Conservation (phyloP, 1,140 invertebrate species). For the Drosophila gunungcola region DNA sequence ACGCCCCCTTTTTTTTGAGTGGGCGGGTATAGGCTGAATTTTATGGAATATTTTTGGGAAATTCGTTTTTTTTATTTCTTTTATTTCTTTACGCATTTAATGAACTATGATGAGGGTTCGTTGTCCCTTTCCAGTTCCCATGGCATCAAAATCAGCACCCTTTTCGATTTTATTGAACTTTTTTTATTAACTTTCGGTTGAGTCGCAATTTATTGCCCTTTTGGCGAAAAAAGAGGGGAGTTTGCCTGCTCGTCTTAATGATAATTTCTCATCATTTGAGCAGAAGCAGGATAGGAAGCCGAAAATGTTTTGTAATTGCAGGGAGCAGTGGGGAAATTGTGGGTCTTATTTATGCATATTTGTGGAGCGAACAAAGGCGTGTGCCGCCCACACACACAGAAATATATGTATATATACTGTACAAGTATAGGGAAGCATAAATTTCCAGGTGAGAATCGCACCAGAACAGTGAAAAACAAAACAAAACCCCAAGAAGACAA, state of each 20-base stretch:
- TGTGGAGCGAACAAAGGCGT: slow-evolving; percentile 31
- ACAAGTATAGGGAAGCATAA: slow-evolving; percentile 26
- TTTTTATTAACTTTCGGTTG: slow-evolving; percentile 77
- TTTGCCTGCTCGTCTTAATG: slow-evolving; percentile 26
- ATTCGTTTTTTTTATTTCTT: slow-evolving; percentile 41
- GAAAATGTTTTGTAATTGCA: slow-evolving; percentile 51
- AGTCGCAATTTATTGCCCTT: slow-evolving; percentile 66
- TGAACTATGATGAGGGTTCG: slow-evolving; percentile 81
- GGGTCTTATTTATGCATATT: slow-evolving; percentile 70
- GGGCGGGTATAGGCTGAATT: slow-evolving; percentile 19
- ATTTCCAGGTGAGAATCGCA: slow-evolving; percentile 47
- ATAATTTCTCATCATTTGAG: slow-evolving; percentile 31
- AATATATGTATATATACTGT: not conserved
- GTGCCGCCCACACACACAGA: slow-evolving; percentile 7
- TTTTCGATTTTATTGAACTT: slow-evolving; percentile 82
- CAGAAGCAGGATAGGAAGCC: not conserved
- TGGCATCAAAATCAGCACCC: slow-evolving; percentile 72
- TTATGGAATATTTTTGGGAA: slow-evolving; percentile 40
- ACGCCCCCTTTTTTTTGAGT: slow-evolving; percentile 4
- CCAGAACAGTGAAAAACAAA: slow-evolving; percentile 27
- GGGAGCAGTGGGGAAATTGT: slow-evolving; percentile 21
- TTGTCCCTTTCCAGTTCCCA: slow-evolving; percentile 37
- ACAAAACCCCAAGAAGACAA: slow-evolving; percentile 74
- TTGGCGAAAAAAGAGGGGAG: slow-evolving; percentile 5
- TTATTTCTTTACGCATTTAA: slow-evolving; percentile 77